These are phyloP conservation scores for Teleogryllus occipitalis DNA, from an alignment of 1,140 invertebrate species.

Conservation along the genomic window DNA sequence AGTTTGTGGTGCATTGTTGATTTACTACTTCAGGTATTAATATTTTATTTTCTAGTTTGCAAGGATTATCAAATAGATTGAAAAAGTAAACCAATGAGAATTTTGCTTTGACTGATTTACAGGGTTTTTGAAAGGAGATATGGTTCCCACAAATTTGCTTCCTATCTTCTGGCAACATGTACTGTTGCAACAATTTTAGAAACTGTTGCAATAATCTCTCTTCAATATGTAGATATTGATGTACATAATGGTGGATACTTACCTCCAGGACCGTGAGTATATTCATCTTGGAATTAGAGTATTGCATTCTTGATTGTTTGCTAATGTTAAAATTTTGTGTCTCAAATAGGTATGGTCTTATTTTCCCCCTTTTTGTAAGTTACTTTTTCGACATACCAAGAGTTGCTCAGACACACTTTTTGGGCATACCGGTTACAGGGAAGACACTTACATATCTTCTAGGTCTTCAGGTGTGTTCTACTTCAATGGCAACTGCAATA, in stretches of 20 bases:
- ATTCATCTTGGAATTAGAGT: too few species aligned
- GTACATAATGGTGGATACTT: conserved; percentile 33
- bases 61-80: too few species aligned
- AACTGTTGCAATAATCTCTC: conserved; percentile 32
- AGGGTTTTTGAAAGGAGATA: conserved; percentile 47
- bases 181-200: conserved; percentile 38
- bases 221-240: conserved; percentile 33
- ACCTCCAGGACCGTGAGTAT: conserved; percentile 39
- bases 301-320: too few species aligned
- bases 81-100: too few species aligned
- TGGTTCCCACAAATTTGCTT: conserved; percentile 46
- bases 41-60: not conserved
- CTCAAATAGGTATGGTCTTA: conserved; percentile 36
- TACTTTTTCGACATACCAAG: conserved; percentile 47
- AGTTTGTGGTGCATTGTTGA: conserved; percentile 41
- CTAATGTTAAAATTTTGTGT: conserved; percentile 3
- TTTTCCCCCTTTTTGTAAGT: conserved; percentile 41
- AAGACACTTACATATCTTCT: conserved; percentile 47
- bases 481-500: conserved; percentile 33
- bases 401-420: conserved; percentile 39
- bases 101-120: conserved; percentile 19
- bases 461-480: conserved; percentile 41
- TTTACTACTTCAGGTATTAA: conserved; percentile 44
- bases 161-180: conserved; percentile 39
- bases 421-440: conserved; percentile 45